phyloP scores from a whole-genome alignment of 2,888 invertebrate genomes.

The Drosophila melanosoma region DNA sequence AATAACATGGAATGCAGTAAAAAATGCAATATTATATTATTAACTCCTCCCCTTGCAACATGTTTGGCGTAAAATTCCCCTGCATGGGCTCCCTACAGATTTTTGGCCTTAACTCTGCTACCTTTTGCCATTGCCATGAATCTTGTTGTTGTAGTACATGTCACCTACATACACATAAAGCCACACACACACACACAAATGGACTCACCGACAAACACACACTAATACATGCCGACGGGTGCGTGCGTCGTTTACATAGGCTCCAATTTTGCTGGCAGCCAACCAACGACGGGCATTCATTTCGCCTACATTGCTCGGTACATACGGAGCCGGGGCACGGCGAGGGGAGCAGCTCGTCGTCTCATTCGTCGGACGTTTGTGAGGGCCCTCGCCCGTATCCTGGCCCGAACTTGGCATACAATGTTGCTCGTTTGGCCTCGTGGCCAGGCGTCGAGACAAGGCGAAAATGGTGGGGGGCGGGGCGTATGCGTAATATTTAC shows the following conservation, averaged over 20 bases:
- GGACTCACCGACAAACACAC: slow-evolving; percentile 8
- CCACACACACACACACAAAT: slow-evolving; percentile 18
- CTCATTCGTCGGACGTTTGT: slow-evolving; percentile 68
- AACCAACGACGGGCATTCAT: slow-evolving; percentile 69
- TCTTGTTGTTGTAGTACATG: slow-evolving; percentile 69
- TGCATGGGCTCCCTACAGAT: slow-evolving; percentile 68
- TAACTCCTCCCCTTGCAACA: slow-evolving; percentile 81
- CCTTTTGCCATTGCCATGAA: slow-evolving; percentile 68
- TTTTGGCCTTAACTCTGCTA: slow-evolving; percentile 72
- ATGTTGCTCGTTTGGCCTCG: slow-evolving; percentile 73
- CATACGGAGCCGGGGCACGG: slow-evolving; percentile 53
- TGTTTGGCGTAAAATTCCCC: slow-evolving; percentile 80
- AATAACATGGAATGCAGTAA: background rate
- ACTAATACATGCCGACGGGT: slow-evolving; percentile 35
- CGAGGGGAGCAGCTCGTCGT: slow-evolving; percentile 61
- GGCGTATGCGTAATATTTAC: slow-evolving; percentile 58
- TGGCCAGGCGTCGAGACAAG: slow-evolving; percentile 43
- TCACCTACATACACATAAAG: slow-evolving; percentile 72
- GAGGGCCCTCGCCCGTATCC: slow-evolving; percentile 53
- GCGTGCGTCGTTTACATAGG: slow-evolving; percentile 79
- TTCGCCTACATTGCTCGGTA: slow-evolving; percentile 72
- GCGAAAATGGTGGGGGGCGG: slow-evolving; percentile 40
- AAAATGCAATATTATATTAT: slow-evolving; percentile 3
- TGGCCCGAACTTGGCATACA: slow-evolving; percentile 59
- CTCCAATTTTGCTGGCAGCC: slow-evolving; percentile 60